These are phyloP conservation scores for Chanos chanos DNA, from an alignment of 2,797 vertebrate species.

Conservation along the genomic window DNA sequence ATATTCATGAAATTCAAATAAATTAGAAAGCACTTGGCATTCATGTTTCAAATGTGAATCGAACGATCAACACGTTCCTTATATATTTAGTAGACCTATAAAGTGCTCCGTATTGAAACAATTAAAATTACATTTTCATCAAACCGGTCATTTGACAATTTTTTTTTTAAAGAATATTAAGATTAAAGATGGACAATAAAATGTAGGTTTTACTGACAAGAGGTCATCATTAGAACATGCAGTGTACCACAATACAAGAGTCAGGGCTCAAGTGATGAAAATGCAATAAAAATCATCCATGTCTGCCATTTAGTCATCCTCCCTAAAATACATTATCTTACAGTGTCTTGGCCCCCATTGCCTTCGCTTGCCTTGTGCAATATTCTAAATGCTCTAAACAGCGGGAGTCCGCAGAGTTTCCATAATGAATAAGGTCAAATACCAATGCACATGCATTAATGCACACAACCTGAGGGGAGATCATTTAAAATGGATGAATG, in stretches of 20 bases:
- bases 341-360: not conserved
- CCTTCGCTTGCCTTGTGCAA: conserved; percentile 19
- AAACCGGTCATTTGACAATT: conserved; percentile 32
- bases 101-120: conserved; percentile 31
- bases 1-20: conserved; percentile 51
- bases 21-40: conserved; percentile 41
- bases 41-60: conserved; percentile 26
- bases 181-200: conserved; percentile 27
- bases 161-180: too few relatives aligned
- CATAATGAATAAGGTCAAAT: conserved; percentile 41
- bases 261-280: too few relatives aligned
- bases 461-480: conserved; percentile 32
- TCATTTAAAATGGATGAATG: conserved; percentile 33
- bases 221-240: too few relatives aligned
- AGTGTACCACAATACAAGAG: too few relatives aligned
- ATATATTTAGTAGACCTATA: conserved; percentile 26
- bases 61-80: conserved; percentile 15
- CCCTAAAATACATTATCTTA: conserved; percentile 16
- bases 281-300: too few relatives aligned
- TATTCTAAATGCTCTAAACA: conserved; percentile 2
- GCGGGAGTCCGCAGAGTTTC: conserved; percentile 38
- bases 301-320: too few relatives aligned
- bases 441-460: conserved; percentile 39
- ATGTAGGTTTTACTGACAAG: too few relatives aligned
- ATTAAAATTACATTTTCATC: conserved; percentile 36